Evolutionary conservation across 2,797 vertebrate genomes (phyloP).

Genomic region (Paratrypauchen microcephalus): DNA sequence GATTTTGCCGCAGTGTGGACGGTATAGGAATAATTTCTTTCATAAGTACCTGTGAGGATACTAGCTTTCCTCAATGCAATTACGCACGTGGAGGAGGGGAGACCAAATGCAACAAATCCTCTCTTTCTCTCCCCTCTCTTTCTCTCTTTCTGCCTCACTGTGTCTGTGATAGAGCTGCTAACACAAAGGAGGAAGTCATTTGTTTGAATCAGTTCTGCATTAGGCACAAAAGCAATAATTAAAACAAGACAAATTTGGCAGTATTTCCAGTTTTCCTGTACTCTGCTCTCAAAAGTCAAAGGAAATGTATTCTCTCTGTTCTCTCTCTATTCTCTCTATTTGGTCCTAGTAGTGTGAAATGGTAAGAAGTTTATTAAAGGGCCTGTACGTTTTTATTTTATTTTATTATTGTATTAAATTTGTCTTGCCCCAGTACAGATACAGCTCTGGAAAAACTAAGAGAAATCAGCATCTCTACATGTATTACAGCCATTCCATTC

Average conservation of each 20-base stretch:
- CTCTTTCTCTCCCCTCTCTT: neutral
- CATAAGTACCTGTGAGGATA: slow-evolving; percentile 21
- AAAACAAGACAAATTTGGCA: slow-evolving; percentile 15
- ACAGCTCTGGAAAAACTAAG: too few species aligned
- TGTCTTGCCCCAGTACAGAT: too few species aligned
- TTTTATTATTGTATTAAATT: too few species aligned
- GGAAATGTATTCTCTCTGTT: slow-evolving; percentile 3
- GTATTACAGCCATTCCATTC: too few species aligned
- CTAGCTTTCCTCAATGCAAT: slow-evolving; percentile 20
- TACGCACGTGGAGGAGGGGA: slow-evolving; percentile 28
- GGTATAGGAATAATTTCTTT: slow-evolving; percentile 11
- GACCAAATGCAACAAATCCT: slow-evolving; percentile 21
- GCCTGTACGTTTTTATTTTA: too few species aligned
- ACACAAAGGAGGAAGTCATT: slow-evolving; percentile 12
- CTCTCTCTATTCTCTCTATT: slow-evolving; percentile 3
- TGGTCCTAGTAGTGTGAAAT: slow-evolving; percentile 1
- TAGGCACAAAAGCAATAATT: slow-evolving; percentile 15
- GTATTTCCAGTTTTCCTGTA: slow-evolving; percentile 16
- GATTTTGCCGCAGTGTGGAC: slow-evolving; percentile 18
- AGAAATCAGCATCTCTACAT: too few species aligned
- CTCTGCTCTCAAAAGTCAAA: slow-evolving; percentile 21
- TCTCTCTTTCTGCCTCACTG: neutral
- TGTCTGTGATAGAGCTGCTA: slow-evolving; percentile 1
- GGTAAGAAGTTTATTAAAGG: slow-evolving; percentile 24
- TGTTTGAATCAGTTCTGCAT: slow-evolving; percentile 18